Percentiles rank a stretch among this genome's conserved stretches.
Evolutionary conservation across 2,888 invertebrate species (phyloP).

Genomic region (Emmelina monodactyla): DNA sequence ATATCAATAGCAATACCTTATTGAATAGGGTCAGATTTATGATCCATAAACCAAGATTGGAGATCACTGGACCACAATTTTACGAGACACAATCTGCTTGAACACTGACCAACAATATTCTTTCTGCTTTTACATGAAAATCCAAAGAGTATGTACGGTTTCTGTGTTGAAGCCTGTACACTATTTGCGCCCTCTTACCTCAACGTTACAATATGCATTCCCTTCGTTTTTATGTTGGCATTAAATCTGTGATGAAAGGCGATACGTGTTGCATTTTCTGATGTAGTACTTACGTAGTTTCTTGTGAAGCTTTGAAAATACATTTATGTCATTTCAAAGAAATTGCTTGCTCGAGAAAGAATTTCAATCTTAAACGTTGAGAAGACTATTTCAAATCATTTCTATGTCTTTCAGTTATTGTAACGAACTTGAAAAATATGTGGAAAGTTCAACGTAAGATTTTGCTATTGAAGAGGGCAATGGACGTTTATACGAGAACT

Average conservation of each 20-base stretch:
- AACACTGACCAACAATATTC: background rate
- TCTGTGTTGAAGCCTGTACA: slow-evolving; percentile 26
- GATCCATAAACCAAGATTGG: slow-evolving; percentile 55
- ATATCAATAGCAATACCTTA: slow-evolving; percentile 46
- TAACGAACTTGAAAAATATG: no score
- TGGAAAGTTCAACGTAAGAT: no score
- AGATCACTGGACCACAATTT: slow-evolving; percentile 55
- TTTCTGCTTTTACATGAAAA: background rate
- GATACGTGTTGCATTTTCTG: slow-evolving; percentile 27
- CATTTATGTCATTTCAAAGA: no score
- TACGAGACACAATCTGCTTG: slow-evolving; percentile 55
- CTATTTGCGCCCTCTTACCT: slow-evolving; percentile 37
- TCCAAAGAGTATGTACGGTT: background rate
- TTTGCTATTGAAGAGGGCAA: no score
- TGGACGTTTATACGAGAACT: no score
- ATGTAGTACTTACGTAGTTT: background rate
- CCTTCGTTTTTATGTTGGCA: slow-evolving; percentile 47
- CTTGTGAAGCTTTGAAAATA: no score
- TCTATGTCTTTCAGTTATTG: no score
- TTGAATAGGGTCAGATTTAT: slow-evolving; percentile 48
- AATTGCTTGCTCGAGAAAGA: no score
- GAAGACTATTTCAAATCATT: no score
- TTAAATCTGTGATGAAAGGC: slow-evolving; percentile 51
- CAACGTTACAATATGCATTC: slow-evolving; percentile 50
- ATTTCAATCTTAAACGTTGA: no score